Conservation (phyloP, 2,888 invertebrate species). For the Melikaiella ostensackeni region DNA sequence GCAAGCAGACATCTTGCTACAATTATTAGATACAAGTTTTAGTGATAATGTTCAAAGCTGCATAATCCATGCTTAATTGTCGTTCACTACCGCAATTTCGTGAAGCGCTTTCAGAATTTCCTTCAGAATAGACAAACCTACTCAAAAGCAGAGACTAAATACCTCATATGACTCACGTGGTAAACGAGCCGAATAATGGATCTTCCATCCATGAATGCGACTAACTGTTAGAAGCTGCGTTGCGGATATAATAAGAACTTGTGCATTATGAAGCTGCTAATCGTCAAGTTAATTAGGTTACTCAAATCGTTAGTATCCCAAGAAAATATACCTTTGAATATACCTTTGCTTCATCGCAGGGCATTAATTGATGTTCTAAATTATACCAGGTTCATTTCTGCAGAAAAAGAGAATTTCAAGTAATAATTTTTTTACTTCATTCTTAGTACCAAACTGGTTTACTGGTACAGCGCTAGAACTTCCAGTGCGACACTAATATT, state of each 20-base stretch:
- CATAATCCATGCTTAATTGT: not conserved
- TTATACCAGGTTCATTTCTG: not conserved
- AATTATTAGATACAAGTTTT: not conserved
- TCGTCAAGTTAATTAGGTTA: conserved; percentile 69
- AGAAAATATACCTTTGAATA: conserved; percentile 39
- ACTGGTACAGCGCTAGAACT: too few species aligned
- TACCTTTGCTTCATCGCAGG: conserved; percentile 17
- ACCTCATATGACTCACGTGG: conserved; percentile 22
- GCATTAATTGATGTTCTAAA: not conserved
- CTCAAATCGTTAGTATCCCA: conserved; percentile 52
- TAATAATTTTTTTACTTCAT: too few species aligned
- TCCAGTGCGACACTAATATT: too few species aligned
- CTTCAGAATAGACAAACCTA: conserved; percentile 17
- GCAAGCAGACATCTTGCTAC: not conserved
- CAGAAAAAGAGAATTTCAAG: not conserved
- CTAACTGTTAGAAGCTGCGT: conserved; percentile 48
- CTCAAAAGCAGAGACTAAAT: conserved; percentile 22
- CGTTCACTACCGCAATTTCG: not conserved
- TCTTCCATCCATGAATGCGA: conserved; percentile 38
- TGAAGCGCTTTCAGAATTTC: not conserved
- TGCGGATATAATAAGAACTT: conserved; percentile 53
- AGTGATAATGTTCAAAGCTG: not conserved
- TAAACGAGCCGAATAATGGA: conserved; percentile 47
- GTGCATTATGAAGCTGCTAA: conserved; percentile 60
- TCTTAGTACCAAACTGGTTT: too few species aligned